A percentile compares a stretch with the other conserved stretches of the same genome.
Evolutionary conservation across 2,113 vertebrate species (phyloP).

Genomic region (Odontesthes bonariensis): DNA sequence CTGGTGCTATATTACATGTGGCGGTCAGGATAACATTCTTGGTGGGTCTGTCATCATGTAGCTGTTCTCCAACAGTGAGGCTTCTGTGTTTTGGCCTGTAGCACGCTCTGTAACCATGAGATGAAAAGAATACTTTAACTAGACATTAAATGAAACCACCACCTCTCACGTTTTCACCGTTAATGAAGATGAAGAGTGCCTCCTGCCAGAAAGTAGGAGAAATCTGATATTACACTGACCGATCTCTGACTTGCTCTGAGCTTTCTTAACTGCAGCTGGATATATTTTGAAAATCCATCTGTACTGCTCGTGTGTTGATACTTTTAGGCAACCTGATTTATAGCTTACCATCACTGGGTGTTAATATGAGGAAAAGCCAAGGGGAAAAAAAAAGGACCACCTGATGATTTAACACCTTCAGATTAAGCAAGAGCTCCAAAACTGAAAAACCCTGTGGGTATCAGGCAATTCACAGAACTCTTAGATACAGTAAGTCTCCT

Average conservation of each 20-base stretch:
- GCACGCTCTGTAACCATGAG: conserved; percentile 59
- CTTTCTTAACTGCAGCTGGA: conserved; percentile 10
- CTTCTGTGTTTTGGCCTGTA: conserved; percentile 64
- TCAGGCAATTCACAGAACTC: background rate
- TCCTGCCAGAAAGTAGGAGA: conserved; percentile 47
- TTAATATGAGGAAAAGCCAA: too few relatives aligned
- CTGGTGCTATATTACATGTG: conserved; percentile 78
- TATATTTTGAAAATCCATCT: conserved; percentile 18
- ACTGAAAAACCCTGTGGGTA: background rate
- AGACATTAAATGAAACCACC: conserved; percentile 67
- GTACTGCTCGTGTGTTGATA: conserved; percentile 11
- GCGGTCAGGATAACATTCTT: conserved; percentile 79
- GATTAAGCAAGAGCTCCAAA: background rate
- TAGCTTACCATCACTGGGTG: background rate
- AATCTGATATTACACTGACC: conserved; percentile 53
- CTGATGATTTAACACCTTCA: background rate
- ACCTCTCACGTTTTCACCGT: conserved; percentile 46
- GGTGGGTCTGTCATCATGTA: conserved; percentile 77
- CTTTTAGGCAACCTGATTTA: background rate
- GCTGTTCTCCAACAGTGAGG: conserved; percentile 71
- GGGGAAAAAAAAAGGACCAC: background rate
- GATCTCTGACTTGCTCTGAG: conserved; percentile 28
- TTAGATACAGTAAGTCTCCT: too few relatives aligned
- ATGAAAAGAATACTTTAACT: conserved; percentile 68
- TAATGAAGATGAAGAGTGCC: conserved; percentile 21